These are phyloP conservation scores for Leptocoma aspasia DNA, from an alignment of 2,113 vertebrate species.

Conservation along the genomic window DNA sequence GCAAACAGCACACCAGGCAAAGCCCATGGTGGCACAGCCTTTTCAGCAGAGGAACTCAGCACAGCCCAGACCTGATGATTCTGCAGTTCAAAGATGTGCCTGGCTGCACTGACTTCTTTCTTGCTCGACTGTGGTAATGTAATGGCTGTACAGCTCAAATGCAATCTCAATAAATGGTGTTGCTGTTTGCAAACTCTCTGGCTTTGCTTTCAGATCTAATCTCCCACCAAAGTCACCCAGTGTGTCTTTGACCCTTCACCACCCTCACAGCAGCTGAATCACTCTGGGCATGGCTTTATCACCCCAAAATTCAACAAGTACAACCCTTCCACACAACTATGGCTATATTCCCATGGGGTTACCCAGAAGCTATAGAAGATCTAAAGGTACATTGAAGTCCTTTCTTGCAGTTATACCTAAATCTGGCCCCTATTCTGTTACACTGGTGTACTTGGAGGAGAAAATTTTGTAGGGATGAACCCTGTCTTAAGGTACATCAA, in stretches of 20 bases:
- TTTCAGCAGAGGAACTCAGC: not conserved
- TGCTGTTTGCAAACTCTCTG: not conserved
- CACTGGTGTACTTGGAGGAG: not conserved
- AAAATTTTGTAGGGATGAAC: not conserved
- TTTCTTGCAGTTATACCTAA: not conserved
- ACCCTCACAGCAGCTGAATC: not conserved
- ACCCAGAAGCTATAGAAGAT: not conserved
- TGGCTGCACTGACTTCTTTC: not conserved
- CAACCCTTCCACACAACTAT: not conserved
- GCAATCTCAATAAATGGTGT: not conserved
- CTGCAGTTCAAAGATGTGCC: slow-evolving; percentile 20
- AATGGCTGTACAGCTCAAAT: not conserved
- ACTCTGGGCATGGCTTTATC: not conserved
- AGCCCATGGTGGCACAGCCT: fast-evolving
- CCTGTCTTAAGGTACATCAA: not conserved
- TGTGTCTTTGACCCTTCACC: not conserved
- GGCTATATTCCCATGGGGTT: not conserved
- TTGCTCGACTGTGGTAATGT: slow-evolving; percentile 22
- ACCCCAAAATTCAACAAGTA: not conserved
- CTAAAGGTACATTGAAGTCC: not conserved
- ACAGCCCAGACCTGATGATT: slow-evolving; percentile 22
- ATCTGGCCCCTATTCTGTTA: not conserved
- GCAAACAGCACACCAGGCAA: not conserved
- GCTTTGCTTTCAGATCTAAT: not conserved
- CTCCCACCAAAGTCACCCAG: not conserved